phyloP scores from a whole-genome alignment of 1,140 invertebrate genomes.

The Drosophila orena region DNA sequence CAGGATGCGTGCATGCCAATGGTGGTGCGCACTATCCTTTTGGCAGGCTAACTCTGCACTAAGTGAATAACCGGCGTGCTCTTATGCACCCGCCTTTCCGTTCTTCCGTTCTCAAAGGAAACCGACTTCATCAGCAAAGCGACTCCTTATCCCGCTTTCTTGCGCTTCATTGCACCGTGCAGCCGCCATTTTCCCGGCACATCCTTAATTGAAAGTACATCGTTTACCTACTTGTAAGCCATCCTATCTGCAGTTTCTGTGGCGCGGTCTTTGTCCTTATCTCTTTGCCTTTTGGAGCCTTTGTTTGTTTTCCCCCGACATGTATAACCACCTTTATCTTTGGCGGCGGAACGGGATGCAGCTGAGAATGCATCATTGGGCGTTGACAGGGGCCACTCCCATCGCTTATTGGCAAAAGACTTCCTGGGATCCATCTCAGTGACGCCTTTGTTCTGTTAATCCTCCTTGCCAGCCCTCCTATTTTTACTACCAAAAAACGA shows the following conservation, averaged over 20 bases:
- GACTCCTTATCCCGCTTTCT: not conserved
- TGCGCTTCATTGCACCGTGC: slow-evolving; percentile 19
- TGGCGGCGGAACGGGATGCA: not conserved
- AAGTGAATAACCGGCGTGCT: slow-evolving; percentile 2
- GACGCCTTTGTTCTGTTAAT: slow-evolving; percentile 49
- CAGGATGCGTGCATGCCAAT: slow-evolving; percentile 35
- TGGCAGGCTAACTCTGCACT: slow-evolving; percentile 9
- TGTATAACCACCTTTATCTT: slow-evolving; percentile 33
- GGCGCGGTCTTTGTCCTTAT: slow-evolving; percentile 45
- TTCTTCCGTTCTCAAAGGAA: slow-evolving; percentile 3
- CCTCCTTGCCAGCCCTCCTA: slow-evolving; percentile 6
- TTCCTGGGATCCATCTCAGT: slow-evolving; percentile 40
- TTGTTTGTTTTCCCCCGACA: slow-evolving; percentile 69
- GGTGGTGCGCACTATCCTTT: slow-evolving; percentile 10
- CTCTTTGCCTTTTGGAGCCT: slow-evolving; percentile 52
- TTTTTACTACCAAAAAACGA: slow-evolving; percentile 47
- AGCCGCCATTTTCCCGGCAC: slow-evolving; percentile 30
- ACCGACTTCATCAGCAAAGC: slow-evolving; percentile 24
- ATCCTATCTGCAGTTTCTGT: slow-evolving; percentile 49
- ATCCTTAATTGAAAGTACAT: slow-evolving; percentile 72
- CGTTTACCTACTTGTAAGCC: slow-evolving; percentile 71
- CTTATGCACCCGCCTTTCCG: not conserved
- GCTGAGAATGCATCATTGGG: slow-evolving; percentile 34
- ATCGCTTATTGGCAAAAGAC: slow-evolving; percentile 39
- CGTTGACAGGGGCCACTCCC: slow-evolving; percentile 30